Conservation (phyloP, 2,888 invertebrate genomes). For the Epistrophe grossulariae region DNA sequence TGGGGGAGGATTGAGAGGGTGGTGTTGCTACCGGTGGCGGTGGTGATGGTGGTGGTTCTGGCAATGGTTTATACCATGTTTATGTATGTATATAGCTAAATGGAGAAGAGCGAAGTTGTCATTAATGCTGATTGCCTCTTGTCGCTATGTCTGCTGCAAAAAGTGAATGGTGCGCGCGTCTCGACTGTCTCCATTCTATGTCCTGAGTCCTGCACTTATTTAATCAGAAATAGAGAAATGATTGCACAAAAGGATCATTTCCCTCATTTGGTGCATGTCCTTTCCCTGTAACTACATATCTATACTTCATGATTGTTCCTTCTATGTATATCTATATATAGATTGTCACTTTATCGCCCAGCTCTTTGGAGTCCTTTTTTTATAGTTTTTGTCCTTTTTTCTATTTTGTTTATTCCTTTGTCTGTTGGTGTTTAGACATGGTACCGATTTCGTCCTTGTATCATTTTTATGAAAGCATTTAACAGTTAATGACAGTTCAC, state of each 20-base stretch:
- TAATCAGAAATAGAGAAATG: constrained; percentile 73
- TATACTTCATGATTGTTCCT: constrained; percentile 41
- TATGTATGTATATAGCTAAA: constrained; percentile 7
- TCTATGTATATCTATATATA: not conserved
- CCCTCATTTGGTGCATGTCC: constrained; percentile 58
- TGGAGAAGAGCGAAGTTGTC: constrained; percentile 66
- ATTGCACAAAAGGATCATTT: constrained; percentile 75
- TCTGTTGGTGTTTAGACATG: constrained; percentile 64
- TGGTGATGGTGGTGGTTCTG: not conserved
- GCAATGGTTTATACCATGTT: not conserved
- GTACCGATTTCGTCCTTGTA: constrained; percentile 69
- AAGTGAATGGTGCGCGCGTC: constrained; percentile 48
- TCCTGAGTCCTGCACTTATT: constrained; percentile 67
- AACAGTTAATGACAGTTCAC: constrained; percentile 74
- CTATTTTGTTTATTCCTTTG: constrained; percentile 67
- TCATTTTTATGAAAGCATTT: constrained; percentile 72
- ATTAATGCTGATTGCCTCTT: constrained; percentile 75
- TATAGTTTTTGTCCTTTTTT: constrained; percentile 1
- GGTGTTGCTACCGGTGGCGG: not conserved
- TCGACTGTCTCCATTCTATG: constrained; percentile 23
- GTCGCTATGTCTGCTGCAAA: constrained; percentile 58
- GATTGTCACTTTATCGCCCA: constrained; percentile 56
- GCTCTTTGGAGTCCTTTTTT: constrained; percentile 48
- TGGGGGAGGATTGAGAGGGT: not conserved
- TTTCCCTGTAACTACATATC: constrained; percentile 26